These are phyloP conservation scores for Apistogramma diplotaenia DNA, from an alignment of 2,113 vertebrate species.

Conservation along the genomic window DNA sequence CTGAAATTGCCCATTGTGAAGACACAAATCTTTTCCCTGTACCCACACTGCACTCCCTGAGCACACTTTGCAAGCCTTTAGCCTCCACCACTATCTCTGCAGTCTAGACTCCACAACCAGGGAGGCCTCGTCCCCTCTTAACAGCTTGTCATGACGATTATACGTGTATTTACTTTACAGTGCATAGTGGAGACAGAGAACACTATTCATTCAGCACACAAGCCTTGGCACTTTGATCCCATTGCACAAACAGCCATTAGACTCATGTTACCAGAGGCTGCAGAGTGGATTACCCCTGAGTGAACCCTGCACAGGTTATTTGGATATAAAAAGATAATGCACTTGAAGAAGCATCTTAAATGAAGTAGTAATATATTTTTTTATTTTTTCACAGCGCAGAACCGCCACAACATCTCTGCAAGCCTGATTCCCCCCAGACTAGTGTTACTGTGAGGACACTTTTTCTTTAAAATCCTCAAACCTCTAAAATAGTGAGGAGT, in stretches of 20 bases:
- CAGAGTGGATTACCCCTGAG: constrained; percentile 60
- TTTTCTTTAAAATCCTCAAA: constrained; percentile 6
- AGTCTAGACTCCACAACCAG: constrained; percentile 37
- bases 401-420: constrained; percentile 46
- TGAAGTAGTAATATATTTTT: constrained; percentile 3
- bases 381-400: constrained; percentile 17
- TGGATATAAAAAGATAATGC: constrained; percentile 46
- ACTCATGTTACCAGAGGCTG: constrained; percentile 12
- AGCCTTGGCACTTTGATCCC: constrained; percentile 19
- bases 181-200: constrained; percentile 4
- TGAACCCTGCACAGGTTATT: constrained; percentile 37
- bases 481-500: neutral
- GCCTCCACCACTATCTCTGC: constrained; percentile 25
- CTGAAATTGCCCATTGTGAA: neutral
- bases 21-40: neutral
- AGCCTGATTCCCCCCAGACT: constrained; percentile 19
- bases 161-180: constrained; percentile 29
- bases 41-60: neutral
- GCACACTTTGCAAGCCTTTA: constrained; percentile 4
- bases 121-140: constrained; percentile 51
- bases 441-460: constrained; percentile 18
- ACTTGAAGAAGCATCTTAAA: constrained; percentile 26
- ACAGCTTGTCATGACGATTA: constrained; percentile 58
- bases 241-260: constrained; percentile 27
- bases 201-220: constrained; percentile 8